Percentiles rank a stretch among this genome's conserved stretches.
These are phyloP conservation scores for Cydia strobilella DNA, from an alignment of 1,140 invertebrate species.

Conservation along the genomic window DNA sequence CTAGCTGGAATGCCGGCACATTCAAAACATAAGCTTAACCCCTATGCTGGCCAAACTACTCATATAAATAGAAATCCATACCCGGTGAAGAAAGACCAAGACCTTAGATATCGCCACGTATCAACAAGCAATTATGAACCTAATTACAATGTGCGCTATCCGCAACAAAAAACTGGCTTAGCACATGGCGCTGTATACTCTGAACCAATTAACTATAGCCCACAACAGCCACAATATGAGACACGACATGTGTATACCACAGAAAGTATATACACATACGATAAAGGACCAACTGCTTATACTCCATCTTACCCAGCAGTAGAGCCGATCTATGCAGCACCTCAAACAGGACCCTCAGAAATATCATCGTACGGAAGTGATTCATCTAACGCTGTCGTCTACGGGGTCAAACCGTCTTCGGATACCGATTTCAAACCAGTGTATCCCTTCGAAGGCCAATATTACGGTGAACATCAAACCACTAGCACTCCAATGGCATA, in stretches of 20 bases:
- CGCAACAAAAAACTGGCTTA: slow-evolving; percentile 75
- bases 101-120: slow-evolving; percentile 74
- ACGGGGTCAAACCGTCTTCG: slow-evolving; percentile 66
- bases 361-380: slow-evolving; percentile 62
- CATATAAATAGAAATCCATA: slow-evolving; percentile 70
- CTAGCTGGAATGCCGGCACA: slow-evolving; percentile 85
- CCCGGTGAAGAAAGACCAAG: slow-evolving; percentile 73
- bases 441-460: slow-evolving; percentile 70
- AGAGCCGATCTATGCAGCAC: slow-evolving; percentile 73
- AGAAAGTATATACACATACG: slow-evolving; percentile 58
- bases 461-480: slow-evolving; percentile 60
- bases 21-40: slow-evolving; percentile 72
- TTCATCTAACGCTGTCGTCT: slow-evolving; percentile 65
- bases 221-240: slow-evolving; percentile 60
- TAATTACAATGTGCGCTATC: slow-evolving; percentile 67
- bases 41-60: slow-evolving; percentile 71
- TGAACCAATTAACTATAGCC: slow-evolving; percentile 69
- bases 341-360: slow-evolving; percentile 56
- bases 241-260: slow-evolving; percentile 68
- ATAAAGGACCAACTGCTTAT: slow-evolving; percentile 53
- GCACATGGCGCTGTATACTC: slow-evolving; percentile 75
- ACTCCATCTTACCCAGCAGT: slow-evolving; percentile 64
- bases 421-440: slow-evolving; percentile 73
- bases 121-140: slow-evolving; percentile 61
- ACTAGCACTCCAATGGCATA: slow-evolving; percentile 68